Conservation (phyloP, 2,888 invertebrate species). For the Rhodophaea formosa region DNA sequence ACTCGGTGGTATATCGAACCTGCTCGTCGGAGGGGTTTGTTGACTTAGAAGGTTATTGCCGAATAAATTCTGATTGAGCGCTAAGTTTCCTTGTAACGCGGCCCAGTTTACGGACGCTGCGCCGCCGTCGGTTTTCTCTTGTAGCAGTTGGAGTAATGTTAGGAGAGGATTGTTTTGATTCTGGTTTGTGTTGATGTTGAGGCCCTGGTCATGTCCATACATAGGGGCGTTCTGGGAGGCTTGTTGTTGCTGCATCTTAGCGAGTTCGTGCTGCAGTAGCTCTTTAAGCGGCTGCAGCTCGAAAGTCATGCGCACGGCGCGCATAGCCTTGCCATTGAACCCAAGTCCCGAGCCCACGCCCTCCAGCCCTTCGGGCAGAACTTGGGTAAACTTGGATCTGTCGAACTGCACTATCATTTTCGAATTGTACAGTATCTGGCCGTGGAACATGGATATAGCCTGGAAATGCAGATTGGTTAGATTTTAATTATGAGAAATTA, state of each 20-base stretch:
- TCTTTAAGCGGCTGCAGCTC: slow-evolving; percentile 31
- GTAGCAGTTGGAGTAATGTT: neutral
- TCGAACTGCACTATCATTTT: slow-evolving; percentile 30
- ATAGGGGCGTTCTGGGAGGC: no score
- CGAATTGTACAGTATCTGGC: slow-evolving; percentile 83
- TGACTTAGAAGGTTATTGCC: neutral
- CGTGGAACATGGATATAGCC: slow-evolving; percentile 95
- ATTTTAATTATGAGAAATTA: no score
- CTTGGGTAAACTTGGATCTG: neutral
- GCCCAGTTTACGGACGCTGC: neutral
- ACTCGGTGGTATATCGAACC: neutral
- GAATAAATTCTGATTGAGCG: neutral
- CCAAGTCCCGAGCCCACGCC: slow-evolving; percentile 67
- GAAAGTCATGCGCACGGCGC: slow-evolving; percentile 27
- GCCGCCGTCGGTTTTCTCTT: neutral
- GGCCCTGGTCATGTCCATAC: no score
- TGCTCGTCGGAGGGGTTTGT: neutral
- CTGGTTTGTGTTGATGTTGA: neutral
- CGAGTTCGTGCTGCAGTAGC: slow-evolving; percentile 25
- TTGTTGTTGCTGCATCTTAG: slow-evolving; percentile 4
- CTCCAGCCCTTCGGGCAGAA: slow-evolving; percentile 22
- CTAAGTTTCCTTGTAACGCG: neutral
- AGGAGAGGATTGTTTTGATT: neutral
- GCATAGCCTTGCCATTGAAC: slow-evolving; percentile 77
- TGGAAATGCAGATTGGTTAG: slow-evolving; percentile 33